Evolutionary conservation across 2,888 invertebrate genomes (phyloP).

Genomic region (Crepidodera aurea): DNA sequence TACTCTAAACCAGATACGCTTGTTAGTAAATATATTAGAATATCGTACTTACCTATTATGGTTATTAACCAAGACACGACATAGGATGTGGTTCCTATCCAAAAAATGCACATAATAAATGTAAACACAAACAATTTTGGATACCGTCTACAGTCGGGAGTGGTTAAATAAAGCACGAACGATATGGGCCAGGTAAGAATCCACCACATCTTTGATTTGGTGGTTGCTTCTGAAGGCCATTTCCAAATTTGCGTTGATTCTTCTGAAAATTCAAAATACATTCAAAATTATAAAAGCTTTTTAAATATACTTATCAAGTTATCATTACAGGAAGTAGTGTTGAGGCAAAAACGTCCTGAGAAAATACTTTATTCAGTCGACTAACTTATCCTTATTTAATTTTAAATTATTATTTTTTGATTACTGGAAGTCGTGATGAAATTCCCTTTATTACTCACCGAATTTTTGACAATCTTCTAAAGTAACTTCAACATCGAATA

Average conservation of each 20-base stretch:
- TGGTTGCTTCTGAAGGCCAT: constrained; percentile 66
- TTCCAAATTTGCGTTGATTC: constrained; percentile 64
- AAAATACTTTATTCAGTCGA: too few species aligned
- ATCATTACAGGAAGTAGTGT: too few species aligned
- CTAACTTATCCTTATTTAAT: too few species aligned
- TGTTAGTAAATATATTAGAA: too few species aligned
- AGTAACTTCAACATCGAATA: constrained; percentile 55
- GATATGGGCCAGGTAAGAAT: constrained; percentile 79
- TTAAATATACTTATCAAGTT: too few species aligned
- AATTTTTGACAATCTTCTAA: constrained; percentile 60
- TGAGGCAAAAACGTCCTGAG: too few species aligned
- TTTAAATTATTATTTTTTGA: too few species aligned
- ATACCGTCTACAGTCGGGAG: constrained; percentile 77
- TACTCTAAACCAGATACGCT: too few species aligned
- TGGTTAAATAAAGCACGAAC: constrained; percentile 73
- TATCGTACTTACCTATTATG: constrained; percentile 75
- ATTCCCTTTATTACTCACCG: too few species aligned
- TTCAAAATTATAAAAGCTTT: neutral
- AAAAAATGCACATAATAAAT: constrained; percentile 81
- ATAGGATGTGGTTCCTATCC: constrained; percentile 84
- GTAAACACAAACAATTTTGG: constrained; percentile 71
- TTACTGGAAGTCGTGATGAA: too few species aligned
- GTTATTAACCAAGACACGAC: constrained; percentile 88
- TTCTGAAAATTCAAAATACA: constrained; percentile 47
- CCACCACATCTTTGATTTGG: constrained; percentile 65